A percentile compares a stretch with the other conserved stretches of the same genome.
Evolutionary conservation across 2,113 vertebrate genomes (phyloP).

Genomic region (Notarius quadriscutis): DNA sequence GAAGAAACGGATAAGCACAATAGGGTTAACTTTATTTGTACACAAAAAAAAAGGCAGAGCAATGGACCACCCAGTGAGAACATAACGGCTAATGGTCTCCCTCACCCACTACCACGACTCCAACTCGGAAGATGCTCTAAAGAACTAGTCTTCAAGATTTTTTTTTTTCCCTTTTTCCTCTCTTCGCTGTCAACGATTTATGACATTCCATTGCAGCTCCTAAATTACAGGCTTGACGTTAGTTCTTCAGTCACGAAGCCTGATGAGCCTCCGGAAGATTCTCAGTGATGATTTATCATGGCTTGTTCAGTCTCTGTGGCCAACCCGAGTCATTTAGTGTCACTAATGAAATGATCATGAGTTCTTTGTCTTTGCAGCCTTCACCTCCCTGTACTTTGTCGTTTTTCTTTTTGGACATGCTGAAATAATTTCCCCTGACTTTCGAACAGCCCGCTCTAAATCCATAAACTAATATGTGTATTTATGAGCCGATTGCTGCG

Average conservation of each 20-base stretch:
- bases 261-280: conserved; percentile 61
- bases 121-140: conserved; percentile 25
- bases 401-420: conserved; percentile 40
- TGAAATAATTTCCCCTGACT: conserved; percentile 47
- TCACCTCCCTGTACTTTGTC: conserved; percentile 17
- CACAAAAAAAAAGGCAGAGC: conserved; percentile 69
- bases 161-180: conserved; percentile 6
- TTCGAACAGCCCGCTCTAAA: conserved; percentile 13
- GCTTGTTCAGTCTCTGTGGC: conserved; percentile 41
- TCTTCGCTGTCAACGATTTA: conserved; percentile 72
- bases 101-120: conserved; percentile 18
- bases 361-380: conserved; percentile 34
- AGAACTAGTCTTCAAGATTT: conserved; percentile 47
- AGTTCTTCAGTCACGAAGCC: conserved; percentile 70
- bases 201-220: conserved; percentile 71
- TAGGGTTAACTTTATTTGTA: conserved; percentile 81
- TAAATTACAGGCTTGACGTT: conserved; percentile 78
- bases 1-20: conserved; percentile 70
- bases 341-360: conserved; percentile 42
- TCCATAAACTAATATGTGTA: conserved; percentile 45
- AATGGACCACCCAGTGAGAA: conserved; percentile 78
- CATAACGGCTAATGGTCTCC: conserved; percentile 67
- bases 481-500: conserved; percentile 39
- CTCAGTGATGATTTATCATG: conserved; percentile 58
- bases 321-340: conserved; percentile 48